Evolutionary conservation across 2,888 invertebrate genomes (phyloP), one percentile per base, ranked within the genome.

Genomic region (Ennomos fuscantarius): DNA sequence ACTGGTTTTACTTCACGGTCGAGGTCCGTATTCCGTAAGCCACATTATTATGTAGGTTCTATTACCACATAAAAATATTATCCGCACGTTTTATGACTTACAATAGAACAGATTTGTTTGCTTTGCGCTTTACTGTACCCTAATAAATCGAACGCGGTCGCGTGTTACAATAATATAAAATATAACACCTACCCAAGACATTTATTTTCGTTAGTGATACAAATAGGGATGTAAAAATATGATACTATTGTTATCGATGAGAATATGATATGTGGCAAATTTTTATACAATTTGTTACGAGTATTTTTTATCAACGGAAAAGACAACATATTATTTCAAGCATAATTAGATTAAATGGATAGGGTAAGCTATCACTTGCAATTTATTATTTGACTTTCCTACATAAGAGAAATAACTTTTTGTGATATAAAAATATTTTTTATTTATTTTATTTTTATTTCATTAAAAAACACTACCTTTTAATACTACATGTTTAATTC

Each of bases 111-210:
- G 51, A 61, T 67, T 62, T 67, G 65, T 62, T 62, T 55, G 61
- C 60, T 59, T 57, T 59, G 62, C 57, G 52, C 54, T 58, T 55
- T 45, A 52, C 46, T 50, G 46, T 55, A 56, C 62, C 61, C 46
- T 63, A 68, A 65, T 67, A 67, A 63, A 67, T 63, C 55, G 65
- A 61, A 63, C 51, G 57, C 49, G 56, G 55, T 88, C 74, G 88
- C 89, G 87, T 89, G 89, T 73, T 79, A 76, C 73, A 78, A 79
- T 81, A 84, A 82, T 85, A 87, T 88, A 84, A 88, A 89, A 84
- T 78, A 74, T 78, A 82, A 82, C 87, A 87, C 84, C 86, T 81
- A 78, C 74, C 73, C 69, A 67, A 80, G 80, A 81, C 84, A 86
- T 89, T 88, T 83, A 79, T 88, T 84, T 87, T 87, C 81, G 86